Evolutionary conservation across 2,888 invertebrate genomes (phyloP), one percentile per base, ranked within the genome.

Genomic region (Drosophila anomelani): DNA sequence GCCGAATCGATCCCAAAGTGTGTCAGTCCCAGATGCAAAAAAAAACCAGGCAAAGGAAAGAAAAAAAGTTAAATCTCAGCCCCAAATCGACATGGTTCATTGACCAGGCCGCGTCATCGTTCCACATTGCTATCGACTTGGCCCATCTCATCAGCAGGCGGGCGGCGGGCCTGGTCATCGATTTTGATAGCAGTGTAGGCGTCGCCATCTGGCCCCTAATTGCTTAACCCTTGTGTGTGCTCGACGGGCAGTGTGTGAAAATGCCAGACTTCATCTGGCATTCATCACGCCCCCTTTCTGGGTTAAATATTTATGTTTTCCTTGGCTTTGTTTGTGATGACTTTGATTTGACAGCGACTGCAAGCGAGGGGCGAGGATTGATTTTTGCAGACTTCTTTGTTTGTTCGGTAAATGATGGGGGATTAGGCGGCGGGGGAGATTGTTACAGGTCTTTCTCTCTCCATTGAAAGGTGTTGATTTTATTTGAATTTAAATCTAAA

Each of bases 171-270:
- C 34, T 73, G 77, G 61, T 46, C 72, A 58, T 64, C 66, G 75
- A 75, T 64, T 69, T 64, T 36, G 68, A 69, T 56, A 26, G 70
- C 68, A 36, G 47, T 46, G 70, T 74, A 61, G 70, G 74, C 75
- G 77, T 64, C 59, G 10, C 38, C 58, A 70, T 59, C 71, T 66
- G 64, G 64, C 56, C 55, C 76, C 57, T 71, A 62, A 63, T 72
- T 87, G 74, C 63, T 81, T 62, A 85, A 77, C 88, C 81, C 85
- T 85, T 76, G 78, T 62, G 76, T 54, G 47, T 34, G 46, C 10
- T 10, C 23, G 23, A n/a, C 39, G 43, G 4, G 43, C 5, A 43
- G 85, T 77, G 55, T 41, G 60, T 56, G 62, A 62, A 62, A 72
- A 62, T 58, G 74, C 57, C 72, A 72, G 61, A 58, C 61, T 53